Evolutionary conservation across 2,113 vertebrate genomes (phyloP), one percentile per base, ranked within the genome.

Genomic region (Leptobrachium leishanense): DNA sequence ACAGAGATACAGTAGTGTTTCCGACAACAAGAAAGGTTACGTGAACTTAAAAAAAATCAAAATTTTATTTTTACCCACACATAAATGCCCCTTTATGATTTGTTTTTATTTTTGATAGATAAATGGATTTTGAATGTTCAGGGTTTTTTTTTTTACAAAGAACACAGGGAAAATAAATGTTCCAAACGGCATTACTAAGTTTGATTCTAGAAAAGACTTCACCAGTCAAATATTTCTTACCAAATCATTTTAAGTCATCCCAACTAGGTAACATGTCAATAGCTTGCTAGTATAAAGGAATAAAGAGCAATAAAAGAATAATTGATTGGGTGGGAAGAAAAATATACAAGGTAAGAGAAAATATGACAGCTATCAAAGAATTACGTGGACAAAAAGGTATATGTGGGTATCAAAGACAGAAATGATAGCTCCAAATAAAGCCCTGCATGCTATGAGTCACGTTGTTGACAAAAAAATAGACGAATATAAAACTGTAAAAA

Each of bases 141-240:
- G 13, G 1, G 11, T n/a, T 72, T 42, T 13, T 15, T 59, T 41
- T 13, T 40, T 72, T 72, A 12, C 53, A 72, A 59, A 57, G 42
- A 11, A 57, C 8, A 13, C 54, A 57, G 39, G n/a, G n/a, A 7
- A 31, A 31, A 31, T 31, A 31, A 41, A 72, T 10, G 39, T 59
- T 72, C 53, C 5, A 43, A 54, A 72, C 13, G 6, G 12, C 53
- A 2, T 41, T 72, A 15, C 53, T 59, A 57, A 72, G 40, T 59
- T 68, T 68, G 41, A 43, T 43, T 57, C 54, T 55, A 76, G 15
- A 76, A 76, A 43, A 67, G 13, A 59, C 65, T 68, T 76, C 46
- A 68, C 31, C 15, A 9, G 41, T 39, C 54, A 69, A n/a, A 66
- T 6, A 70, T 54, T 7, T 43, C n/a, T 67, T 59, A 39, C 13